Evolutionary conservation across 2,888 invertebrate genomes (phyloP).

Genomic region (Ethmia dodecea): DNA sequence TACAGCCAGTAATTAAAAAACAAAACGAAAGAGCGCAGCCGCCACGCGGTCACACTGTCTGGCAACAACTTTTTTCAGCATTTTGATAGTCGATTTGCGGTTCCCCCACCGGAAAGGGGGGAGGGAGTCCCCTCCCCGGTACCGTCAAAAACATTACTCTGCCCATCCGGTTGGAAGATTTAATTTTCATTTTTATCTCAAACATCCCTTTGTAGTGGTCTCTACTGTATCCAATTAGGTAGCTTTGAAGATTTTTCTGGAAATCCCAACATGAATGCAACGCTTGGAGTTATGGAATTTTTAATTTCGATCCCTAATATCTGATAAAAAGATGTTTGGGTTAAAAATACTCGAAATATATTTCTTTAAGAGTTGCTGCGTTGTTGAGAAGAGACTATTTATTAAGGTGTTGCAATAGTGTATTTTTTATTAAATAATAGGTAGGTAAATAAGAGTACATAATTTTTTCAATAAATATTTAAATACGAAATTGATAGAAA

Average conservation of each 20-base stretch:
- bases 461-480: too few species aligned
- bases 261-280: conserved; percentile 46
- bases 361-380: too few species aligned
- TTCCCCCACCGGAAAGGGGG: conserved; percentile 33
- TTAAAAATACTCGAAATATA: too few species aligned
- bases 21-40: conserved; percentile 40
- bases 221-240: conserved; percentile 74
- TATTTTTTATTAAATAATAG: too few species aligned
- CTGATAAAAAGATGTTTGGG: too few species aligned
- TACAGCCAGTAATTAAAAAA: conserved; percentile 29
- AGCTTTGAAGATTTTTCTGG: conserved; percentile 70
- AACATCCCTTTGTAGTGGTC: conserved; percentile 78
- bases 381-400: too few species aligned
- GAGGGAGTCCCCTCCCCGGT: conserved; percentile 43
- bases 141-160: conserved; percentile 78
- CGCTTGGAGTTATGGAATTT: conserved; percentile 67
- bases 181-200: conserved; percentile 79
- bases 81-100: conserved; percentile 76
- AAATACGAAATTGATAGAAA: too few species aligned
- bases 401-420: too few species aligned
- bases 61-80: conserved; percentile 62
- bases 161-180: conserved; percentile 76
- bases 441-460: too few species aligned
- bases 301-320: conserved; percentile 56
- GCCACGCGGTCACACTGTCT: conserved; percentile 55